These are phyloP conservation scores for Plodia interpunctella DNA, from an alignment of 1,140 invertebrate genomes.

Conservation along the genomic window DNA sequence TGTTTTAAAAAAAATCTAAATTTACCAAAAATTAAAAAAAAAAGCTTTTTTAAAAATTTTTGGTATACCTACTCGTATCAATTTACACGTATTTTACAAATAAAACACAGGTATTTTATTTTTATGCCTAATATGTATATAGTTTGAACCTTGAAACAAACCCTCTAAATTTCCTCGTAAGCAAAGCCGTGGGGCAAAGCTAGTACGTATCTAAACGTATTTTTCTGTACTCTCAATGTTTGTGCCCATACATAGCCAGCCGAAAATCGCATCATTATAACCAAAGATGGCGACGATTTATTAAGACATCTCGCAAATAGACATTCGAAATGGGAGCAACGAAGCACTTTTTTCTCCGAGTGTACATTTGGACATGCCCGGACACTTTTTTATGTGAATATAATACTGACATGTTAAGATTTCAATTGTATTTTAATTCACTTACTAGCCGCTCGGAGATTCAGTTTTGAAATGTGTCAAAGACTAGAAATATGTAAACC, in stretches of 20 bases:
- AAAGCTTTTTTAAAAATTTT: too few species aligned
- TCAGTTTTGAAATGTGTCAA: not conserved
- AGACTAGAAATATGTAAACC: too few species aligned
- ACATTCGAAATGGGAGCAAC: conserved; percentile 47
- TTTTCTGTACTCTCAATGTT: not conserved
- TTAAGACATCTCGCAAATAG: conserved; percentile 58
- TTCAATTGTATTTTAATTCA: not conserved
- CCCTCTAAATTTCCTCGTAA: too few species aligned
- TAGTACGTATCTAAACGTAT: too few species aligned
- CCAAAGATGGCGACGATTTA: conserved; percentile 66
- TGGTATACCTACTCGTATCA: too few species aligned
- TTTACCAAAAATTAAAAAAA: too few species aligned
- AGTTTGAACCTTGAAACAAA: too few species aligned
- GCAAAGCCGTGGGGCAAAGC: too few species aligned
- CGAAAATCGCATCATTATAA: conserved; percentile 57
- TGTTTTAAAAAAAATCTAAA: too few species aligned
- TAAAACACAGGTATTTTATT: too few species aligned
- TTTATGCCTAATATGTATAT: too few species aligned
- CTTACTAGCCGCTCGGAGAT: not conserved
- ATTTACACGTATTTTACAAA: too few species aligned
- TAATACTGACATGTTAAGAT: conserved; percentile 7
- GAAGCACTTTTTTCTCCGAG: conserved; percentile 1
- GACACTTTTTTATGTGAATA: conserved; percentile 27
- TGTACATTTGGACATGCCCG: not conserved
- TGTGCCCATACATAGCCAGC: not conserved